Evolutionary conservation across 2,113 vertebrate genomes (phyloP).

Genomic region (Laticauda colubrina): DNA sequence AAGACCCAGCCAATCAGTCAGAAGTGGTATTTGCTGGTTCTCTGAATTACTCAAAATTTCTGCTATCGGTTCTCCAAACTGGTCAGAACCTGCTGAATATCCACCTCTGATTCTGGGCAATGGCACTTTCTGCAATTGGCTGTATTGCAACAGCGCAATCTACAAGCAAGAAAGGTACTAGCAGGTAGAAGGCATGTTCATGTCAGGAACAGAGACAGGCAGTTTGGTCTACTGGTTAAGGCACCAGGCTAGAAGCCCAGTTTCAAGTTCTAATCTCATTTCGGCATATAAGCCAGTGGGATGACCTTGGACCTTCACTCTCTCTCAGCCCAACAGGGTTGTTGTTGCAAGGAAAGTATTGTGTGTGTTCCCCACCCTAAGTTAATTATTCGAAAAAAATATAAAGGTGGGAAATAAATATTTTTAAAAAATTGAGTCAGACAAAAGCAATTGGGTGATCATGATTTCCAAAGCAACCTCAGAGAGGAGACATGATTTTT

Average conservation of each 20-base stretch:
- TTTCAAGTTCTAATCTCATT: background rate
- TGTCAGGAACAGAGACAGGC: background rate
- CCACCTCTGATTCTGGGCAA: too few species aligned
- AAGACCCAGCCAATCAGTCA: too few species aligned
- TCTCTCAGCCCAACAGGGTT: background rate
- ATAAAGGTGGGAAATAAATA: background rate
- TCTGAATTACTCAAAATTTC: too few species aligned
- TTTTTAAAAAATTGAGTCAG: background rate
- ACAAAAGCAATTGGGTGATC: background rate
- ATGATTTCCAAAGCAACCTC: background rate
- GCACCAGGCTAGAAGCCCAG: background rate
- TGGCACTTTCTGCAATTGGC: background rate
- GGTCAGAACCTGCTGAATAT: too few species aligned
- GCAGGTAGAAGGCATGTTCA: background rate
- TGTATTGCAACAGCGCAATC: background rate
- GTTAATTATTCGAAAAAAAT: background rate
- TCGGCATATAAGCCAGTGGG: background rate
- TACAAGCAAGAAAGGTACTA: background rate
- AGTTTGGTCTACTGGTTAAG: background rate
- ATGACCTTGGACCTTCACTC: background rate
- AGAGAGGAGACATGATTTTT: background rate
- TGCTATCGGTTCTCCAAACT: too few species aligned
- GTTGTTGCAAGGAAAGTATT: background rate
- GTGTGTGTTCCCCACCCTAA: background rate
- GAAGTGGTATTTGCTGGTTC: too few species aligned